Evolutionary conservation across 2,113 vertebrate species (phyloP), one percentile per base, ranked within the genome.

Genomic region (Bagarius yarrelli): DNA sequence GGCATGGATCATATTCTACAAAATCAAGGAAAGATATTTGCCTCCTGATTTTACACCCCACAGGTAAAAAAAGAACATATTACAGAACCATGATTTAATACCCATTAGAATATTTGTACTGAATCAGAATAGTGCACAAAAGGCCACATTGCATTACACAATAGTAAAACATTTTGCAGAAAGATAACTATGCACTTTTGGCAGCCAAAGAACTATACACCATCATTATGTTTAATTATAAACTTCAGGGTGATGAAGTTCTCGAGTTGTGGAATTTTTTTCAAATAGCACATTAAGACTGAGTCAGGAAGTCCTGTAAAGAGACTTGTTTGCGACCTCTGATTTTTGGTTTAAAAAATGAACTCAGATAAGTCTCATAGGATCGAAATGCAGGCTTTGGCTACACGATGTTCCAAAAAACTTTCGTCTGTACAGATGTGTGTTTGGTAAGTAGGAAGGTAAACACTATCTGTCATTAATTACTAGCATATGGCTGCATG

Each of bases 401-500:
- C 73, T 76, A 60, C 55, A 56, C 14, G 59, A 25, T 60, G 73
- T 76, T 60, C 55, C 73, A 13, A 25, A 44, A 5, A 50, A 36
- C 9, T 18, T 60, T 47, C n/a, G 73, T 9, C 55, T 59, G 25
- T 64, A 30, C 75, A 23, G 59, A 32, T 78, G 60, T 52, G 36
- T 30, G n/a, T 32, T 27, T 50, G 64, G 21, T 67, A 32, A 34
- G 32, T 67, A 27, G 36, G 30, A 21, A 69, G 74, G 84, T 86
- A 61, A 79, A 47, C 12, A 40, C 25, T 16, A 44, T 60, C 79
- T 84, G 63, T 83, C 85, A 86, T 88, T 85, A 87, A 86, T 88
- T 85, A 36, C 27, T 67, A 79, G 34, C 75, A 82, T 30, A 60
- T 86, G 74, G 71, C 55, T 66, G 27, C 59, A 63, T 66, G 79